These are phyloP conservation scores for Venturia canescens DNA, from an alignment of 1,140 invertebrate species.

Conservation along the genomic window DNA sequence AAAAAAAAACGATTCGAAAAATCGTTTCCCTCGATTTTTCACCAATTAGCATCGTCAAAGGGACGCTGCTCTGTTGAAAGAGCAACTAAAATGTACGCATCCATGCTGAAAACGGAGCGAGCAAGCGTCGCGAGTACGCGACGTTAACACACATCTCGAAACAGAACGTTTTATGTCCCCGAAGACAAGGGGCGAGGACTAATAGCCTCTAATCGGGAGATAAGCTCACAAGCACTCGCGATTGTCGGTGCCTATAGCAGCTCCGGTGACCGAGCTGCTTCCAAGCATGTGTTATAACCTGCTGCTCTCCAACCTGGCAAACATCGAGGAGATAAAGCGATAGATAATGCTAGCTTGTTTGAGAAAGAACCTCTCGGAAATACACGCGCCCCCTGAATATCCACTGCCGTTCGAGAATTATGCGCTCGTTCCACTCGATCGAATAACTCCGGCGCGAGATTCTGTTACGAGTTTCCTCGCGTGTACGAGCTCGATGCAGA, in stretches of 20 bases:
- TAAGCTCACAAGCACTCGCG: constrained; percentile 5
- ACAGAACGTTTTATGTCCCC: not conserved
- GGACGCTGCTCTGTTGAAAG: too few relatives aligned
- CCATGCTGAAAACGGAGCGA: too few relatives aligned
- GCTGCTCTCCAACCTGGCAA: not conserved
- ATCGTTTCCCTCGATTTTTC: too few relatives aligned
- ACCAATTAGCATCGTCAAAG: too few relatives aligned
- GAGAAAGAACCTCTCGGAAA: not conserved
- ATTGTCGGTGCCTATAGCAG: not conserved
- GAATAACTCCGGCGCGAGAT: not conserved
- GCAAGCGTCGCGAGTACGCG: too few relatives aligned
- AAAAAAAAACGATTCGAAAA: too few relatives aligned
- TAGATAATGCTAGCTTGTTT: not conserved
- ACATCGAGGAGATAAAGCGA: not conserved
- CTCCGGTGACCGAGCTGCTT: not conserved
- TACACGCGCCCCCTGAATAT: not conserved
- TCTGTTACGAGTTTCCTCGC: not conserved
- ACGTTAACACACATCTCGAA: too few relatives aligned
- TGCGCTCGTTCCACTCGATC: constrained; percentile 12
- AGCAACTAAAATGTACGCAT: too few relatives aligned
- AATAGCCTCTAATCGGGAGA: constrained; percentile 17
- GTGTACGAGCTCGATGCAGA: not conserved
- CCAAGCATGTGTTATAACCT: not conserved
- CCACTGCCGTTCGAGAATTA: constrained; percentile 3
- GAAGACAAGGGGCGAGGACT: constrained; percentile 14